Percentiles rank a stretch among this genome's conserved stretches.
These are phyloP conservation scores for Homarus americanus DNA, from an alignment of 1,140 invertebrate species.

Conservation along the genomic window DNA sequence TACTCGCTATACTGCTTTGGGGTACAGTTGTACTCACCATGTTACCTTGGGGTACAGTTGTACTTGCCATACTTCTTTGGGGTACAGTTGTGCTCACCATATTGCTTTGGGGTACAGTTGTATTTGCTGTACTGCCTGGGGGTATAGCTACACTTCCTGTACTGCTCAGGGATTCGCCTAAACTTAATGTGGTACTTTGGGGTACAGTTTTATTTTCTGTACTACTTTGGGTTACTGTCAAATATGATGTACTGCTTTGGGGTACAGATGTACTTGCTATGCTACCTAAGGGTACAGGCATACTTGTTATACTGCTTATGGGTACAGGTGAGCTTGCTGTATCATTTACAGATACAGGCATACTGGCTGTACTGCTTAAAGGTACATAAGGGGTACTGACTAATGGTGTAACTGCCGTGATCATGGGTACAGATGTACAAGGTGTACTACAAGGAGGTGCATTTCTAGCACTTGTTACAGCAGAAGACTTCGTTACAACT, in stretches of 20 bases:
- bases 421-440: slow-evolving; percentile 29
- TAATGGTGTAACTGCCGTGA: slow-evolving; percentile 17
- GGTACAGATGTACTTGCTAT: not conserved
- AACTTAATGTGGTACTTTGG: not conserved
- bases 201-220: not conserved
- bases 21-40: slow-evolving; percentile 13
- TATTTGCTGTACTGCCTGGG: not conserved
- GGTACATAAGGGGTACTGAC: not conserved
- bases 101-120: slow-evolving; percentile 4
- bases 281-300: slow-evolving; percentile 7
- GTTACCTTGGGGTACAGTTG: not conserved
- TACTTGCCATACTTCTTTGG: not conserved
- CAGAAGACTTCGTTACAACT: slow-evolving; percentile 9
- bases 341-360: not conserved
- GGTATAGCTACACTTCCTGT: not conserved
- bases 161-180: not conserved
- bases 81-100: not conserved
- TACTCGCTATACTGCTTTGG: not conserved
- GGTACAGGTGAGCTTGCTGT: not conserved
- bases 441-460: slow-evolving; percentile 2
- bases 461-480: slow-evolving; percentile 18
- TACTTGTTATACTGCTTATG: not conserved
- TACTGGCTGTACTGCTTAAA: not conserved
- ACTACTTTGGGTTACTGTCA: not conserved
- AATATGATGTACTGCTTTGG: not conserved